A percentile compares a stretch with the other conserved stretches of the same genome.
Evolutionary conservation across 2,113 vertebrate genomes (phyloP).

Genomic region (Ceyx melanurus): DNA sequence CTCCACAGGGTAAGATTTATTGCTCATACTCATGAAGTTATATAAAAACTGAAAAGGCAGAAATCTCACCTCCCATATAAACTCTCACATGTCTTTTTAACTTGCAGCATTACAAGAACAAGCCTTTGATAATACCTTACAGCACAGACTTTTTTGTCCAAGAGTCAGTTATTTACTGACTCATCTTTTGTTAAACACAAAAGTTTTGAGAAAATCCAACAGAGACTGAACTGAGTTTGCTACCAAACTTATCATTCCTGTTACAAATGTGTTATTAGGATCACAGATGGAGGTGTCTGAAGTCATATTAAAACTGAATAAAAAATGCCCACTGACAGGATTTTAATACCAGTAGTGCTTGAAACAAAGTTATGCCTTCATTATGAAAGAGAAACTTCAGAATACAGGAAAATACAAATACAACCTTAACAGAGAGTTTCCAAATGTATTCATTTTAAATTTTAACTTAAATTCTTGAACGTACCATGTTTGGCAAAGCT

Average conservation of each 20-base stretch:
- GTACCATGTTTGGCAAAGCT: not conserved
- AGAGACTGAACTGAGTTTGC: not conserved
- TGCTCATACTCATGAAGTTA: not conserved
- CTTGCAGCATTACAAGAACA: not conserved
- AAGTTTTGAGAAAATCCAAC: not conserved
- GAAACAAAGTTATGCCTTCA: not conserved
- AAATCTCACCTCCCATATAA: not conserved
- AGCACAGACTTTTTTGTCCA: not conserved
- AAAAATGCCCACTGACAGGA: not conserved
- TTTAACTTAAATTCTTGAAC: not conserved
- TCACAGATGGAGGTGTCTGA: not conserved
- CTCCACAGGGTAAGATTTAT: not conserved
- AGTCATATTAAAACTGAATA: not conserved
- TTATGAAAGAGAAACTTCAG: not conserved
- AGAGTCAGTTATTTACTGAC: not conserved
- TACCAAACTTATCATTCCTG: not conserved
- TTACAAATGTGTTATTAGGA: not conserved
- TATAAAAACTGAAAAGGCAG: not conserved
- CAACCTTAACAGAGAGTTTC: accelerated
- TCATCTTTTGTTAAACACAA: not conserved
- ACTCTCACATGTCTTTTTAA: not conserved
- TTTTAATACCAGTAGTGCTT: not conserved
- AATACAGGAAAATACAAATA: not conserved
- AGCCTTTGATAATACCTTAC: not conserved
- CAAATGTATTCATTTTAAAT: not conserved